A percentile compares a stretch with the other conserved stretches of the same genome.
Conservation (phyloP, 2,888 invertebrate genomes). For the Dastarcus helophoroides region DNA sequence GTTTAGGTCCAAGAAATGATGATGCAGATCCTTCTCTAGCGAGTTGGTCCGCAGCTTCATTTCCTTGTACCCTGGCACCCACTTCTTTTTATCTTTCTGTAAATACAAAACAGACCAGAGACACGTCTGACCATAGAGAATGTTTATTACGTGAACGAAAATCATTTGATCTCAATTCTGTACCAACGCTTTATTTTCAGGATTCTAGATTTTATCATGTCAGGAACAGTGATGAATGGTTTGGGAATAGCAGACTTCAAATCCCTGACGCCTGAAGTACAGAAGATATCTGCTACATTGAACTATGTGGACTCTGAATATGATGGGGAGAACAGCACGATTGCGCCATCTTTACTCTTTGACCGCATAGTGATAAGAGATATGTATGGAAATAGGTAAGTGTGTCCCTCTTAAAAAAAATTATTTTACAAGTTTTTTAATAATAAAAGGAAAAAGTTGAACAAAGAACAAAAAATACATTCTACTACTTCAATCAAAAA, state of each 20-base stretch:
- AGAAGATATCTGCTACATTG: constrained; percentile 26
- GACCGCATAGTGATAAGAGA: constrained; percentile 31
- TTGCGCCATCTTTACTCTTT: constrained; percentile 19
- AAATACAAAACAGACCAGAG: no score
- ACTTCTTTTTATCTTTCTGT: no score
- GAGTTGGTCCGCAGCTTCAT: no score
- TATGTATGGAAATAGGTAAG: constrained; percentile 35
- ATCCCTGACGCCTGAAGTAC: constrained; percentile 22
- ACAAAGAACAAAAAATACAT: no score
- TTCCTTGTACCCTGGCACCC: no score
- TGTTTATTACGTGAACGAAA: constrained; percentile 2
- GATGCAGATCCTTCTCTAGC: no score
- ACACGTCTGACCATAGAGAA: no score
- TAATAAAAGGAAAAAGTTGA: neutral
- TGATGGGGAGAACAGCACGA: constrained; percentile 23
- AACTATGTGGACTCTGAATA: constrained; percentile 26
- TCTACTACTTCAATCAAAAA: no score
- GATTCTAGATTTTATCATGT: constrained; percentile 26
- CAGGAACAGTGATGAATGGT: constrained; percentile 28
- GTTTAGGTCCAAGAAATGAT: no score
- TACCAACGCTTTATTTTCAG: constrained; percentile 21
- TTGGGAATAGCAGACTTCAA: constrained; percentile 33
- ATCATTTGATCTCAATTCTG: no score
- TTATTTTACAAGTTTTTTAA: neutral
- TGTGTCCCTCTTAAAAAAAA: neutral